A percentile compares a stretch with the other conserved stretches of the same genome.
Conservation (phyloP, 2,113 vertebrate species). For the Zosterops pallidus region DNA sequence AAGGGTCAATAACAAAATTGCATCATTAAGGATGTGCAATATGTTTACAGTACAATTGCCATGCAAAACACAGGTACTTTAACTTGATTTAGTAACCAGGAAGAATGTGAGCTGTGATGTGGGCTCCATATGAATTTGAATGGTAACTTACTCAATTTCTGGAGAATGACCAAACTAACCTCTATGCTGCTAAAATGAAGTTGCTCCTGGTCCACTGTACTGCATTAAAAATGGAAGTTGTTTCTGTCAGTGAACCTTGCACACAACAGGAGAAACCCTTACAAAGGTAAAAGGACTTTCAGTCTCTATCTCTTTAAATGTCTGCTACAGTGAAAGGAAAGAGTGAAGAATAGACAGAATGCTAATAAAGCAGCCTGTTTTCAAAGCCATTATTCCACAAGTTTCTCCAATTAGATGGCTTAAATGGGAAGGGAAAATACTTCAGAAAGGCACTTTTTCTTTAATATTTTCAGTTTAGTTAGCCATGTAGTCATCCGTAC, state of each 20-base stretch:
- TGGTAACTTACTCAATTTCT: neutral
- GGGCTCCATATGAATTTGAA: neutral
- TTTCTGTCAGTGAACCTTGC: neutral
- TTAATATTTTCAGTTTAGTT: neutral
- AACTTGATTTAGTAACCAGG: neutral
- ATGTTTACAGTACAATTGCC: neutral
- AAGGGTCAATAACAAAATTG: neutral
- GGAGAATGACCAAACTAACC: neutral
- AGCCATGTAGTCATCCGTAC: neutral
- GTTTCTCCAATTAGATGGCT: neutral
- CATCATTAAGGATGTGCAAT: neutral
- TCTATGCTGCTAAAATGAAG: neutral
- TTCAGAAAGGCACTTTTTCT: neutral
- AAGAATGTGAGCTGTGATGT: neutral
- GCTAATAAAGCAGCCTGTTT: neutral
- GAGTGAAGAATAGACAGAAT: neutral
- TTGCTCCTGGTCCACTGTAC: neutral
- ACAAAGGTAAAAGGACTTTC: neutral
- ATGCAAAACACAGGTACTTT: neutral
- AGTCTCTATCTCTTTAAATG: neutral
- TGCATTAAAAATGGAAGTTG: neutral
- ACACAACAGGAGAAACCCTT: neutral
- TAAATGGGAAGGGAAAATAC: neutral
- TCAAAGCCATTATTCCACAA: neutral
- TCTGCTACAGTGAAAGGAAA: neutral